These are phyloP conservation scores for Leptoteleia sp. DNA, from an alignment of 1,140 invertebrate species.

Conservation along the genomic window DNA sequence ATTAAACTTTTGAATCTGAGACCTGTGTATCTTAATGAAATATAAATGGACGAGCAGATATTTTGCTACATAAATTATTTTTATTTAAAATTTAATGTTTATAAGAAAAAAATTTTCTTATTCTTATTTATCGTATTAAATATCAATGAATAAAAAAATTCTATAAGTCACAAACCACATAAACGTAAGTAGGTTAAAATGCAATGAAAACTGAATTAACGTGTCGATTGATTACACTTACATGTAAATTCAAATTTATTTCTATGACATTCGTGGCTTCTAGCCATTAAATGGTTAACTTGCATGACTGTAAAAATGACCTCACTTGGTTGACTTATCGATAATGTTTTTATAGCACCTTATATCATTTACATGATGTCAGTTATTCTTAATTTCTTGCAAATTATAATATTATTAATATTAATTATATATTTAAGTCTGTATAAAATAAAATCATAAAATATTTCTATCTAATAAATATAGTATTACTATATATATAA, in stretches of 20 bases:
- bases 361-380: not conserved
- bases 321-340: conserved; percentile 9
- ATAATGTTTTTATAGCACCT: conserved; percentile 15
- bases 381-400: not conserved
- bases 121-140: too few relatives aligned
- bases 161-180: not conserved
- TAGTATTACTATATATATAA: too few relatives aligned
- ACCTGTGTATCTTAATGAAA: too few relatives aligned
- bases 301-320: conserved; percentile 40
- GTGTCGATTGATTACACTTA: conserved; percentile 18
- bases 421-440: not conserved
- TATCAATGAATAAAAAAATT: too few relatives aligned
- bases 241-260: conserved; percentile 22
- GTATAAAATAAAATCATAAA: too few relatives aligned
- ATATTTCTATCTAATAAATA: too few relatives aligned
- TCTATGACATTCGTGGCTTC: conserved; percentile 29
- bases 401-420: not conserved
- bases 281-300: conserved; percentile 26
- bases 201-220: not conserved
- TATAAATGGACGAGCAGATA: too few relatives aligned
- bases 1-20: too few relatives aligned
- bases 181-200: not conserved
- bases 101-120: too few relatives aligned
- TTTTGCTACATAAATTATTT: too few relatives aligned
- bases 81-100: too few relatives aligned